Base-by-base conservation (phyloP, 2,113 vertebrate genomes). In the Colaptes auratus region DNA sequence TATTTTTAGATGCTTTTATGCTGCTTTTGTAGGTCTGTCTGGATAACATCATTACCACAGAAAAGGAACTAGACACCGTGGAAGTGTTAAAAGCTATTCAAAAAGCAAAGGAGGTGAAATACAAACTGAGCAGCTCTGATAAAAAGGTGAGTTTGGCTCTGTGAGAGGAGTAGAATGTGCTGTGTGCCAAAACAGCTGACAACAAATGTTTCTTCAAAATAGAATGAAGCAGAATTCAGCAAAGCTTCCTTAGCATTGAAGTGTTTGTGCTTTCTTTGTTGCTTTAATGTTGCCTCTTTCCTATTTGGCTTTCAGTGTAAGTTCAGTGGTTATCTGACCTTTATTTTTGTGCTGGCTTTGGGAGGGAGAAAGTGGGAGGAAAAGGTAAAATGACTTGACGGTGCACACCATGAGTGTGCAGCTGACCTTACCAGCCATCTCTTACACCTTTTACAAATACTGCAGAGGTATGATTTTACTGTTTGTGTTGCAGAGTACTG, bases 11-110 rank as follows among this genome's bases (percentile, higher is more conserved):
- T 27, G 12, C 44, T 69, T 76, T 73, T 67, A 84, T 8, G 4
- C 39, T 61, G 53, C n/a, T 85, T 42, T 52, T 52, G 50, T 86
- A 99, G 99, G 98, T 99, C 61, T 99, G 98, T 96, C 96, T 99
- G 94, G 99, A 99, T 90, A 96, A 97, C 58, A 96, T 85, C 11
- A 85, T 89, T 64, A 99, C 99, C 21, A 99, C 99, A 55, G 99
- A 99, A 96, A 99, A 99, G 88, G 99, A 99, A 83, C 92, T 99
- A 72, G 99, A 99, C 95, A 99, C 99, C 0, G 99, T 99, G 61
- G 99, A 99, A 96, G 99, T 99, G 52, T 91, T 99, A 53, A 99
- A 99, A 97, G 99, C 99, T 76, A 99, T 99, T 97, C 99, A 99
- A 95, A 99, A 99, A 98, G 98, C 99, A 95, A 99, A 99, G 96